Conservation (phyloP, 2,888 invertebrate species). For the Lycaena phlaeas region DNA sequence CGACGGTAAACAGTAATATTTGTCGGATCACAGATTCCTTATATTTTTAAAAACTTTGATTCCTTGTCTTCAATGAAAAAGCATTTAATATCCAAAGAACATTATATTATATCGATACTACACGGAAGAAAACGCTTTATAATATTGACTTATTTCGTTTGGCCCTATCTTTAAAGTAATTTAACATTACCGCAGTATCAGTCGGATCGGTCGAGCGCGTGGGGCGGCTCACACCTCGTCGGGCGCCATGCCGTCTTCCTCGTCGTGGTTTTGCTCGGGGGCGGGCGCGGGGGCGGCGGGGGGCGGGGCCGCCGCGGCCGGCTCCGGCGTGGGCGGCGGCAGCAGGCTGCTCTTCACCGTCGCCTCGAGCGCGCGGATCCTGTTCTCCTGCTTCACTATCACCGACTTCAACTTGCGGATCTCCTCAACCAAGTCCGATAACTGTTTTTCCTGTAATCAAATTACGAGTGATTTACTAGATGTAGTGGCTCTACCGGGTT, state of each 20-base stretch:
- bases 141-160: too few species aligned
- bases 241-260: slow-evolving; percentile 63
- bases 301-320: slow-evolving; percentile 32
- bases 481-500: too few species aligned
- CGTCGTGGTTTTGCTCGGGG: slow-evolving; percentile 38
- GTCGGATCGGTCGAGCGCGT: background rate
- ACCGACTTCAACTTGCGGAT: slow-evolving; percentile 94
- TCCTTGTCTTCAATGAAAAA: too few species aligned
- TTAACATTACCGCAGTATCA: too few species aligned
- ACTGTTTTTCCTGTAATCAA: slow-evolving; percentile 77
- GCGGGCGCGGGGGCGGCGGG: slow-evolving; percentile 31
- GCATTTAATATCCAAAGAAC: too few species aligned
- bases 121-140: too few species aligned
- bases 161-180: too few species aligned
- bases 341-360: slow-evolving; percentile 42
- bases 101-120: too few species aligned
- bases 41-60: too few species aligned
- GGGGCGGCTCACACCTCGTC: slow-evolving; percentile 69
- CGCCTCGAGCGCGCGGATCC: slow-evolving; percentile 85
- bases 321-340: slow-evolving; percentile 37
- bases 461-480: too few species aligned
- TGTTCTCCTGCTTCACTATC: slow-evolving; percentile 93
- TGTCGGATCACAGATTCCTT: too few species aligned
- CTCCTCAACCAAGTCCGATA: slow-evolving; percentile 90
- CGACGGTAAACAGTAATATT: too few species aligned